Percentiles rank a stretch among this genome's conserved stretches.
Evolutionary conservation across 1,140 invertebrate genomes (phyloP).

Genomic region (Drosophila albomicans): DNA sequence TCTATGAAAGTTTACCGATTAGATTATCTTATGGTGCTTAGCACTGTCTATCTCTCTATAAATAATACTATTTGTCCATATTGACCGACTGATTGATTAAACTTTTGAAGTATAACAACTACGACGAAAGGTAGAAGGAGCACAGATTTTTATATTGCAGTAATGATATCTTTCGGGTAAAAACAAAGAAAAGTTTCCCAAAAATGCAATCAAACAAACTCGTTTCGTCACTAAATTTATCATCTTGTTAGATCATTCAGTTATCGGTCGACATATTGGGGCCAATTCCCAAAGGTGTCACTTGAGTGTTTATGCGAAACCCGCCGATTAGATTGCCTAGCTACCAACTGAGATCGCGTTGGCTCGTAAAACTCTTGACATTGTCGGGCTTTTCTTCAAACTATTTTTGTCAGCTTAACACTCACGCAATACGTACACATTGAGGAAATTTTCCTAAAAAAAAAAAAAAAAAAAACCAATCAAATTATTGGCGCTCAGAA

Average conservation of each 20-base stretch:
- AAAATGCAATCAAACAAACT: too few species aligned
- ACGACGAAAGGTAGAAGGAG: too few species aligned
- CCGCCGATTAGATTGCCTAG: neutral
- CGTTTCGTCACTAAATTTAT: too few species aligned
- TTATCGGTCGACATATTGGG: neutral
- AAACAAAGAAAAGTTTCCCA: too few species aligned
- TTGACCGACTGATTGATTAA: too few species aligned
- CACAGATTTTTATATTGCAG: too few species aligned
- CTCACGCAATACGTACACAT: neutral
- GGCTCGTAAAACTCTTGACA: neutral
- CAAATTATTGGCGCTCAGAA: constrained; percentile 39
- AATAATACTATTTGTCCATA: too few species aligned
- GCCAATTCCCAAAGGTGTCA: neutral
- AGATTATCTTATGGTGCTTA: too few species aligned
- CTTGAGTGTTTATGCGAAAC: neutral
- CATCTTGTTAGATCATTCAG: neutral
- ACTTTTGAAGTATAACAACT: too few species aligned
- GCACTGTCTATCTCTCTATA: too few species aligned
- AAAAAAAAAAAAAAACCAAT: constrained; percentile 12
- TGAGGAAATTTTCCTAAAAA: neutral
- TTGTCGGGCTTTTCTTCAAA: neutral
- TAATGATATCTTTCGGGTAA: too few species aligned
- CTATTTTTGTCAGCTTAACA: neutral
- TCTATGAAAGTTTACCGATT: too few species aligned
- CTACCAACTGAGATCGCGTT: neutral